Conservation (phyloP, 2,888 invertebrate genomes). For the Caenorhabditis sp. region DNA sequence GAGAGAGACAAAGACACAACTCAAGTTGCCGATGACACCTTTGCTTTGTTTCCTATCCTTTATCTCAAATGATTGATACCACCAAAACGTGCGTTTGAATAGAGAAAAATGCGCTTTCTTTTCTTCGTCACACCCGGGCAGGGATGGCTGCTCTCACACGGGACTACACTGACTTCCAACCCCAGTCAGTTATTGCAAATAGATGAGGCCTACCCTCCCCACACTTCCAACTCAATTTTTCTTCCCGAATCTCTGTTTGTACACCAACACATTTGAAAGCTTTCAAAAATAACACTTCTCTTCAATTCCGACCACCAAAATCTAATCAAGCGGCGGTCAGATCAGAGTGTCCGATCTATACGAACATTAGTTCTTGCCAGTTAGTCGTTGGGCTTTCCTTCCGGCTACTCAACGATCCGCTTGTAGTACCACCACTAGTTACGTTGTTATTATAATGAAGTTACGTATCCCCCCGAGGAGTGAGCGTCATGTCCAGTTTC, state of each 20-base stretch:
- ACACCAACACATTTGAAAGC: too few species aligned
- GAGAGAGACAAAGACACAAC: too few species aligned
- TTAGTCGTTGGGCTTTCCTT: conserved; percentile 24
- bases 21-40: too few species aligned
- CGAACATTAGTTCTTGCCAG: conserved; percentile 35
- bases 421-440: conserved; percentile 9
- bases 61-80: conserved; percentile 52
- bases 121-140: conserved; percentile 22
- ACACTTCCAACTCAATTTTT: conserved; percentile 7
- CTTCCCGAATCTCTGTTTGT: conserved; percentile 17
- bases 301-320: not conserved
- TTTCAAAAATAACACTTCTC: not conserved
- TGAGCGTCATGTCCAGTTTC: conserved; percentile 18
- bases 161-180: conserved; percentile 12
- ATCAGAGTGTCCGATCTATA: conserved; percentile 33
- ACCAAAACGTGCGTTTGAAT: conserved; percentile 45
- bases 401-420: not conserved
- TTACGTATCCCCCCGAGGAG: conserved; percentile 42
- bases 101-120: conserved; percentile 42
- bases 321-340: conserved; percentile 10
- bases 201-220: conserved; percentile 17
- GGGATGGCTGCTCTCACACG: conserved; percentile 29
- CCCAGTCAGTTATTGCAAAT: conserved; percentile 32
- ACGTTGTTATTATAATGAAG: conserved; percentile 50
- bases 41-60: conserved; percentile 44